A percentile compares a stretch with the other conserved stretches of the same genome.
phyloP scores from a whole-genome alignment of 2,888 invertebrate species.

The Taphrorychus bicolor region DNA sequence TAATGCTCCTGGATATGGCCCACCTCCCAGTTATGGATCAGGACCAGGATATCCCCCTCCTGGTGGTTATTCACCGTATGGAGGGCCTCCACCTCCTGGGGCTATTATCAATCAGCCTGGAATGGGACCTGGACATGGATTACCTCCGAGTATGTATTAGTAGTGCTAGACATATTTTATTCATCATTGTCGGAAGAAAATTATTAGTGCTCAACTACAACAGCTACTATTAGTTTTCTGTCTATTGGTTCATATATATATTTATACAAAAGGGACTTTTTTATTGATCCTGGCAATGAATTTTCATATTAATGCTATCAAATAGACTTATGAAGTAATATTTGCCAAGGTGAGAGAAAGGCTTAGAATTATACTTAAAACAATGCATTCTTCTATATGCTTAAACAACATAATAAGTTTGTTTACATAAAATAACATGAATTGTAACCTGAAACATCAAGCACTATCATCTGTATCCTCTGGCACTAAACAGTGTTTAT shows the following conservation, averaged over 20 bases:
- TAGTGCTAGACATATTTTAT: no score
- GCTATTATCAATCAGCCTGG: slow-evolving; percentile 22
- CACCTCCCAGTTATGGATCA: slow-evolving; percentile 45
- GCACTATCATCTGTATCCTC: background rate
- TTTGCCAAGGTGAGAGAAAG: background rate
- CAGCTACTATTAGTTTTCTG: no score
- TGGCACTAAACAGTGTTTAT: background rate
- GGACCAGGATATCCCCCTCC: slow-evolving; percentile 54
- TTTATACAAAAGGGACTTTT: no score
- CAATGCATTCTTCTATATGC: background rate
- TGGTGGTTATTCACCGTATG: slow-evolving; percentile 50
- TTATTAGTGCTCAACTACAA: no score
- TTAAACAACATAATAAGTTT: background rate
- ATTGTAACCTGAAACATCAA: background rate
- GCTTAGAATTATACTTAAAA: background rate
- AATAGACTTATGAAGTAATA: background rate
- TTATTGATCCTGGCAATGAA: background rate
- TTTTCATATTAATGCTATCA: background rate
- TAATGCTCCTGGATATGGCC: slow-evolving; percentile 49
- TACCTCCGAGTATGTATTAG: slow-evolving; percentile 13
- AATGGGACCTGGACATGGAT: slow-evolving; percentile 24
- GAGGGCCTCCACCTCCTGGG: slow-evolving; percentile 39
- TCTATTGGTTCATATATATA: no score
- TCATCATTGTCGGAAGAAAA: no score
- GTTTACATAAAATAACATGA: background rate